Evolutionary conservation across 2,797 vertebrate genomes (phyloP).

Genomic region (Peromyscus attwateri): DNA sequence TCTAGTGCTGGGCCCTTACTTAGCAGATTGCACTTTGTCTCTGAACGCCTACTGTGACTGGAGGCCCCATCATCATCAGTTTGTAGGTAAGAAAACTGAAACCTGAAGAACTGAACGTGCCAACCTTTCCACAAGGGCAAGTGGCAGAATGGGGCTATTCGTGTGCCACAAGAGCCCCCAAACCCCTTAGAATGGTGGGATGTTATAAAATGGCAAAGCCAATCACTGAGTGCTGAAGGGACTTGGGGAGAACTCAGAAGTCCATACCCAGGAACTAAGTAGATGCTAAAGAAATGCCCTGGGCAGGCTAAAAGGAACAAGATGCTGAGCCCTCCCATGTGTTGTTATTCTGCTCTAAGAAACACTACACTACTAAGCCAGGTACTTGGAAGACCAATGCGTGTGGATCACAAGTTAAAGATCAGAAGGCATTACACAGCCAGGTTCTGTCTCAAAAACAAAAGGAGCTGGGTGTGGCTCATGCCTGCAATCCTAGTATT

Average conservation of each 20-base stretch:
- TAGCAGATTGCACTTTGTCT: not conserved
- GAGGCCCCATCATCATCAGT: not conserved
- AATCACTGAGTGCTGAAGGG: not conserved
- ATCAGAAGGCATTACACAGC: not conserved
- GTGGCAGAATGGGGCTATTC: not conserved
- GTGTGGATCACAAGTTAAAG: not conserved
- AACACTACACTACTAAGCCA: not conserved
- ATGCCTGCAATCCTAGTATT: not conserved
- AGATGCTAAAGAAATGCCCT: not conserved
- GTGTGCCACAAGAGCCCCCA: not conserved
- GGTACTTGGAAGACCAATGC: not conserved
- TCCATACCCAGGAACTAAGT: not conserved
- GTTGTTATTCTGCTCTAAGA: not conserved
- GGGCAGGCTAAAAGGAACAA: not conserved
- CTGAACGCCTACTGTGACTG: not conserved
- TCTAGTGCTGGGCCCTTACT: not conserved
- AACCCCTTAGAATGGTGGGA: not conserved
- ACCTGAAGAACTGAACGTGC: not conserved
- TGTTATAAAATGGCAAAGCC: not conserved
- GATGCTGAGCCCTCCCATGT: too few relatives aligned
- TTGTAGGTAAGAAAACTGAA: slow-evolving; percentile 39
- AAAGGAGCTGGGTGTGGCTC: not conserved
- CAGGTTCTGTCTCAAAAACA: not conserved
- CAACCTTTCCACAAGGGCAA: not conserved
- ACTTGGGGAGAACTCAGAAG: not conserved